Percentiles rank a stretch among this genome's conserved stretches.
Evolutionary conservation across 53 echinoderm and acorn worm genomes (phyloP).

Genomic region (Astropecten irregularis): DNA sequence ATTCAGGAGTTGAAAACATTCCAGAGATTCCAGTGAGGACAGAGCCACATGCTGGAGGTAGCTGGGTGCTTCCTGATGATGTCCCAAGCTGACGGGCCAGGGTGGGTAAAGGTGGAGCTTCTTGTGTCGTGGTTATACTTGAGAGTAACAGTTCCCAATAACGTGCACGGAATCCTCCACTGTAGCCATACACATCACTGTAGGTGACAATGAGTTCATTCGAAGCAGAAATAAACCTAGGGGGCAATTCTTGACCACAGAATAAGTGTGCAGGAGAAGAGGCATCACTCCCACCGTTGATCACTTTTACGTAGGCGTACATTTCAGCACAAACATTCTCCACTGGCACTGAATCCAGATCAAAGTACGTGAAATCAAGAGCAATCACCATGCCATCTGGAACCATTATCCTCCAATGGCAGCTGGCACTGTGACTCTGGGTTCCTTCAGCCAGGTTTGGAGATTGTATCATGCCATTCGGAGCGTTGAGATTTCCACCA

Average conservation of each 20-base stretch:
- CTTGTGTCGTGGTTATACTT: not conserved
- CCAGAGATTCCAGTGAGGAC: slow-evolving; percentile 5
- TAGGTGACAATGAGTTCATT: slow-evolving; percentile 4
- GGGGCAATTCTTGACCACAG: slow-evolving; percentile 29
- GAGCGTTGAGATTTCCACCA: not conserved
- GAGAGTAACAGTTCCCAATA: not conserved
- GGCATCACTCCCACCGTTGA: not conserved
- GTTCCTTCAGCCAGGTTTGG: not conserved
- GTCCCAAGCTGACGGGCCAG: not conserved
- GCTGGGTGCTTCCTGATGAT: not conserved
- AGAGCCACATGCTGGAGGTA: slow-evolving; percentile 3
- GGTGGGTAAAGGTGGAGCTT: not conserved
- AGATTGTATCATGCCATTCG: slow-evolving; percentile 25
- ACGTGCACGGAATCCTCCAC: slow-evolving; percentile 39
- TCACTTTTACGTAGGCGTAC: slow-evolving; percentile 25
- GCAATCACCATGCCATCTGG: slow-evolving; percentile 1
- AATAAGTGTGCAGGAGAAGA: not conserved
- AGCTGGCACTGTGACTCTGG: not conserved
- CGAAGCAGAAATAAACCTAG: not conserved
- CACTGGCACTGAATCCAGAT: slow-evolving; percentile 5
- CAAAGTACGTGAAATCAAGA: slow-evolving; percentile 16
- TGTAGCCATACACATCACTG: slow-evolving; percentile 16
- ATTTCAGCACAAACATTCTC: slow-evolving; percentile 1
- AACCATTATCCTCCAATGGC: slow-evolving; percentile 45
- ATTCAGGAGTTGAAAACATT: slow-evolving; percentile 43